Evolutionary conservation across 2,113 vertebrate genomes (phyloP).

Genomic region (Otus sunia): DNA sequence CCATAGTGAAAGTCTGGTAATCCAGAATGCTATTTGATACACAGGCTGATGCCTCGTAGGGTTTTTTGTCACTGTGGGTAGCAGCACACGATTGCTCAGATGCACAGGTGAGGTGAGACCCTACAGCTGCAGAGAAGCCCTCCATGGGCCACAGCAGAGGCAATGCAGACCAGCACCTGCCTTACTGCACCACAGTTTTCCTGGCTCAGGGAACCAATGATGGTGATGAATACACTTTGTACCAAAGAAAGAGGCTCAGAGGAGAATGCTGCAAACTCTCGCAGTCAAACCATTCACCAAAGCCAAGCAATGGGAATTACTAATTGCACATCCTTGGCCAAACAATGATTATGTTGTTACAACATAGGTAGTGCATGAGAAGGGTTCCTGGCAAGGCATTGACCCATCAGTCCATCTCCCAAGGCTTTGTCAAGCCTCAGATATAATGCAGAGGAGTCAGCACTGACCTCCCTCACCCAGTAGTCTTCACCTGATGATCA

Average conservation of each 20-base stretch:
- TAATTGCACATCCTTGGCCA: fast-evolving
- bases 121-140: not conserved
- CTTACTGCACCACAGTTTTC: not conserved
- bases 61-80: not conserved
- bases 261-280: not conserved
- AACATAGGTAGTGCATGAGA: not conserved
- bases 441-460: not conserved
- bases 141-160: fast-evolving
- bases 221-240: not conserved
- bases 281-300: not conserved
- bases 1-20: not conserved
- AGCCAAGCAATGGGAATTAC: not conserved
- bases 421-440: not conserved
- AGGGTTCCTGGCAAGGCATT: not conserved
- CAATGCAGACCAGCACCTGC: not conserved
- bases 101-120: not conserved
- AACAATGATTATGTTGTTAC: not conserved
- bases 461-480: not conserved
- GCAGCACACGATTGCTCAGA: not conserved
- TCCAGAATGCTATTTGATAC: not conserved
- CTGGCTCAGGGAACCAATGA: fast-evolving
- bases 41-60: not conserved
- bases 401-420: not conserved
- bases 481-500: not conserved
- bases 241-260: fast-evolving